Evolutionary conservation across 1,140 invertebrate genomes (phyloP), one percentile per base, ranked within the genome.

Genomic region (Helicoverpa zea): DNA sequence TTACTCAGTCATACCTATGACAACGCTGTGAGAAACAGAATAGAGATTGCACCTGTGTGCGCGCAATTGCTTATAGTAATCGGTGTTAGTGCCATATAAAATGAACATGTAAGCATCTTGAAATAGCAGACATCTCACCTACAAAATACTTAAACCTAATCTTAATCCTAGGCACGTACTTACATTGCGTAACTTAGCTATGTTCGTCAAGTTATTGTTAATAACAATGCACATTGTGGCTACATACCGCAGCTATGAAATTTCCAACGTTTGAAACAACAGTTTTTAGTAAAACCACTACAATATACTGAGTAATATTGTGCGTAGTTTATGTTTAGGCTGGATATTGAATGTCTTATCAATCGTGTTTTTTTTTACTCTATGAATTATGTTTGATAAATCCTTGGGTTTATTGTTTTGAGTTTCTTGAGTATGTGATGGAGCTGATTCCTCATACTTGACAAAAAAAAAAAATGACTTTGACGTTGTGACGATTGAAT

Each of bases 151-250:
- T 9, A 51, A 18, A 47, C 13, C 11, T 35, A 16, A 75, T 75
- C 58, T 5, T 51, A 13, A 68, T 7, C 47, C 64, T 72, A 72
- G 47, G 23, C 68, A 64, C 75, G 75, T 76, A 49, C 23, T 23
- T 23, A 23, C 35, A 51, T 81, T 76, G 72, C 73, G 80, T 58
- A 81, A 81, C 29, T 11, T 63, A 5, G 16, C 47, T 76, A 77
- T 56, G 59, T 77, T 58, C 61, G 52, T 59, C 23, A 56, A 82
- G 30, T 74, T 81, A 79, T 83, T 81, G 75, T 81, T 82, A 80
- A 72, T 82, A 86, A 86, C 84, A 82, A 86, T 83, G 75, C 58
- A 18, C 51, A 86, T 83, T 86, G 82, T 86, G 63, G 51, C 72
- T 49, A 66, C 75, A 61, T 61, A 73, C 75, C 75, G 29, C 49